phyloP scores from a whole-genome alignment of 1,140 invertebrate genomes.

The Drosophila pachea region DNA sequence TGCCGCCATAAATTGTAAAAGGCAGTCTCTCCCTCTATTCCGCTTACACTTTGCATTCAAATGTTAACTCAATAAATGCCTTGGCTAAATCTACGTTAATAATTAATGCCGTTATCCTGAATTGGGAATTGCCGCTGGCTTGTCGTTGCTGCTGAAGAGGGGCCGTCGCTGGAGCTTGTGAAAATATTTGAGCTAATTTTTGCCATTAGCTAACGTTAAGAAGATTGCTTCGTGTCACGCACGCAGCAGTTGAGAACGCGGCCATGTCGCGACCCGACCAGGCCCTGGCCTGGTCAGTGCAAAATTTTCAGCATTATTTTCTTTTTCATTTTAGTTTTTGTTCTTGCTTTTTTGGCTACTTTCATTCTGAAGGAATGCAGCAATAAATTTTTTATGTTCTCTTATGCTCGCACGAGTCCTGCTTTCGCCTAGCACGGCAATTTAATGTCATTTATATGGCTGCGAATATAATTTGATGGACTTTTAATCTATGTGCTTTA shows the following conservation, averaged over 20 bases:
- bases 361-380: slow-evolving; percentile 14
- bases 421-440: slow-evolving; percentile 43
- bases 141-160: neutral
- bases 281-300: slow-evolving; percentile 27
- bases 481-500: slow-evolving; percentile 73
- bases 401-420: slow-evolving; percentile 43
- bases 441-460: slow-evolving; percentile 62
- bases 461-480: slow-evolving; percentile 68
- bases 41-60: neutral
- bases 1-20: slow-evolving; percentile 21
- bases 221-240: too few species aligned
- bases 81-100: slow-evolving; percentile 17
- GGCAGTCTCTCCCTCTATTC: slow-evolving; percentile 8
- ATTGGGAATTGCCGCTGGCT: slow-evolving; percentile 12
- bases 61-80: slow-evolving; percentile 3
- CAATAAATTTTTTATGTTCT: slow-evolving; percentile 63
- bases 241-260: too few species aligned
- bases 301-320: slow-evolving; percentile 23
- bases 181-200: neutral
- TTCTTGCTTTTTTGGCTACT: slow-evolving; percentile 24
- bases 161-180: neutral
- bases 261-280: too few species aligned
- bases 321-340: neutral
- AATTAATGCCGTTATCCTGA: slow-evolving; percentile 35
- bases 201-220: too few species aligned